Percentiles rank a stretch among this genome's conserved stretches.
Conservation (phyloP, 2,113 vertebrate species). For the Eclectus roratus region DNA sequence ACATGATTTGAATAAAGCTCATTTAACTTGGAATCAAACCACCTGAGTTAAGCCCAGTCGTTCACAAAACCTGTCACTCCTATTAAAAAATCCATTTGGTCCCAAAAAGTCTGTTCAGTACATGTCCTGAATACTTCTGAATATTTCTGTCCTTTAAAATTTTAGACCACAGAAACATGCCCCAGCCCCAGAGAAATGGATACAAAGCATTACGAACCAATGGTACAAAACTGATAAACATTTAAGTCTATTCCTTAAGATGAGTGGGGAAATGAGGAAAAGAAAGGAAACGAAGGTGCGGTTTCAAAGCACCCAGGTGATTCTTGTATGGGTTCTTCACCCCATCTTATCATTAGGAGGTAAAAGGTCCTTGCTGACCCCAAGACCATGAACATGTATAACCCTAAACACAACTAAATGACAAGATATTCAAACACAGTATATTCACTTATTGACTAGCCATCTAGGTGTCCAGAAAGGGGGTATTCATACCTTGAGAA, state of each 20-base stretch:
- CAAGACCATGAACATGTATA: not conserved
- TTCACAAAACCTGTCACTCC: not conserved
- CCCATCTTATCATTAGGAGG: not conserved
- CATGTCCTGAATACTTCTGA: not conserved
- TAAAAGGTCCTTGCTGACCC: not conserved
- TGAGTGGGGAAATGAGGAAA: not conserved
- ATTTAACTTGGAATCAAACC: slow-evolving; percentile 1
- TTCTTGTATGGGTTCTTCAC: not conserved
- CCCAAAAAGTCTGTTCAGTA: not conserved
- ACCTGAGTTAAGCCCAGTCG: not conserved
- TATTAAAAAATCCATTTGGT: not conserved
- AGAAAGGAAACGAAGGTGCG: not conserved
- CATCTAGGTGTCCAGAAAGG: not conserved
- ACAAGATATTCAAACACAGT: not conserved
- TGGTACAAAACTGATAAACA: not conserved
- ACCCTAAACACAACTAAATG: not conserved
- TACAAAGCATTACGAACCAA: not conserved
- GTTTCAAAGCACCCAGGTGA: not conserved
- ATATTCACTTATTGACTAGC: not conserved
- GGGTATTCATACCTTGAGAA: not conserved
- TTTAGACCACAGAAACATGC: not conserved
- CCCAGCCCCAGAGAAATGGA: not conserved
- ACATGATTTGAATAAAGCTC: not conserved
- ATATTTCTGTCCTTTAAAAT: not conserved
- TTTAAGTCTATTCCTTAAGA: not conserved